Percentiles rank a stretch among this genome's conserved stretches.
phyloP scores from a whole-genome alignment of 2,797 vertebrate species.

The Gymnocypris eckloni region DNA sequence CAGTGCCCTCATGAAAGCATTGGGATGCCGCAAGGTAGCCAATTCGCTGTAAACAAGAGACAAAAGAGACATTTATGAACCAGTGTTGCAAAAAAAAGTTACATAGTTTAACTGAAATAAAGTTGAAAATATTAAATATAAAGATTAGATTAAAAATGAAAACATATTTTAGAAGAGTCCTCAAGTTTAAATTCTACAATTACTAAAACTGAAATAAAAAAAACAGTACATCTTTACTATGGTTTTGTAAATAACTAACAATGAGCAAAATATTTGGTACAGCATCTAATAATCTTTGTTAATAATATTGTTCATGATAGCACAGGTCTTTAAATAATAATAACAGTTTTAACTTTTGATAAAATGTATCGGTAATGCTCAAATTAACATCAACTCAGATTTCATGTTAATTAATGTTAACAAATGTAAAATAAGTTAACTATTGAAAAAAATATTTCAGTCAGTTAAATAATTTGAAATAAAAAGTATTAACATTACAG shows the following conservation, averaged over 20 bases:
- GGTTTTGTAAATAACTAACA: neutral
- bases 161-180: neutral
- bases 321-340: too few species aligned
- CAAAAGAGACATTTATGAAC: neutral
- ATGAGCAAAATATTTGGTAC: neutral
- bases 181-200: neutral
- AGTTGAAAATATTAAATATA: neutral
- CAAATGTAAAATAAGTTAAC: too few species aligned
- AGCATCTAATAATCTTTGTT: neutral
- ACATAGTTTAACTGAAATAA: too few species aligned
- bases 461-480: neutral
- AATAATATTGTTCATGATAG: too few species aligned
- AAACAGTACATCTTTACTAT: too few species aligned
- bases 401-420: too few species aligned
- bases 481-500: too few species aligned
- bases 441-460: too few species aligned
- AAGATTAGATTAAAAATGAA: neutral
- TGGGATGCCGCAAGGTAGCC: conserved; percentile 97
- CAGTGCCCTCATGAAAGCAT: conserved; percentile 97
- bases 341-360: too few species aligned
- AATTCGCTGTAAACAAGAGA: conserved; percentile 82
- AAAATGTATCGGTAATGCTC: too few species aligned
- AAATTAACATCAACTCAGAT: too few species aligned
- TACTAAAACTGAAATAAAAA: neutral
- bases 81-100: neutral